Conservation (phyloP, 2,888 invertebrate species). For the Drosophila basisetae region DNA sequence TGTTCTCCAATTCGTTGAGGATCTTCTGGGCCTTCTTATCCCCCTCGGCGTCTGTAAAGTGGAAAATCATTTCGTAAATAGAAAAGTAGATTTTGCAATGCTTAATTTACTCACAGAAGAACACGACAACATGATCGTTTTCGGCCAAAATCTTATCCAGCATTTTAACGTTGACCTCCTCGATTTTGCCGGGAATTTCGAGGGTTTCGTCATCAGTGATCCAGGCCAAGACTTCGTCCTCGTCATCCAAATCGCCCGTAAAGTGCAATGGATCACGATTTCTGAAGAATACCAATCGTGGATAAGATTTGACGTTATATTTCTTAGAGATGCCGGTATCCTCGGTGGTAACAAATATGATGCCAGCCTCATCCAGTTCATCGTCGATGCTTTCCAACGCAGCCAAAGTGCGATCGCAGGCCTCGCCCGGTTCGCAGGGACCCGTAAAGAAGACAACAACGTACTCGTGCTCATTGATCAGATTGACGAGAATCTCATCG, state of each 20-base stretch:
- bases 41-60: slow-evolving; percentile 91
- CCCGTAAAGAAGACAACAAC: slow-evolving; percentile 97
- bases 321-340: slow-evolving; percentile 93
- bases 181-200: slow-evolving; percentile 96
- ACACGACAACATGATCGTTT: slow-evolving; percentile 95
- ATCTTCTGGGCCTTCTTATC: slow-evolving; percentile 96
- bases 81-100: neutral
- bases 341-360: slow-evolving; percentile 97
- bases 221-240: slow-evolving; percentile 96
- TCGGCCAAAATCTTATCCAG: slow-evolving; percentile 94
- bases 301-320: slow-evolving; percentile 93
- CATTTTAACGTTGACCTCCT: slow-evolving; percentile 96
- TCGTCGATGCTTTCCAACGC: slow-evolving; percentile 97
- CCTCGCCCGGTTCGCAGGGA: slow-evolving; percentile 94
- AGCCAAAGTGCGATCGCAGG: slow-evolving; percentile 93
- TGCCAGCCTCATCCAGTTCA: slow-evolving; percentile 96
- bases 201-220: slow-evolving; percentile 95
- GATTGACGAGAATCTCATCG: slow-evolving; percentile 93
- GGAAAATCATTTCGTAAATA: neutral
- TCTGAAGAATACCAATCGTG: slow-evolving; percentile 94
- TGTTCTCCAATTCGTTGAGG: slow-evolving; percentile 94
- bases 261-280: slow-evolving; percentile 95
- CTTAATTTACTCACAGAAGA: slow-evolving; percentile 91
- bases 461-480: slow-evolving; percentile 96
- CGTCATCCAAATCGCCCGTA: slow-evolving; percentile 94